Conservation (phyloP, 1,140 invertebrate genomes). For the Saccostrea echinata region DNA sequence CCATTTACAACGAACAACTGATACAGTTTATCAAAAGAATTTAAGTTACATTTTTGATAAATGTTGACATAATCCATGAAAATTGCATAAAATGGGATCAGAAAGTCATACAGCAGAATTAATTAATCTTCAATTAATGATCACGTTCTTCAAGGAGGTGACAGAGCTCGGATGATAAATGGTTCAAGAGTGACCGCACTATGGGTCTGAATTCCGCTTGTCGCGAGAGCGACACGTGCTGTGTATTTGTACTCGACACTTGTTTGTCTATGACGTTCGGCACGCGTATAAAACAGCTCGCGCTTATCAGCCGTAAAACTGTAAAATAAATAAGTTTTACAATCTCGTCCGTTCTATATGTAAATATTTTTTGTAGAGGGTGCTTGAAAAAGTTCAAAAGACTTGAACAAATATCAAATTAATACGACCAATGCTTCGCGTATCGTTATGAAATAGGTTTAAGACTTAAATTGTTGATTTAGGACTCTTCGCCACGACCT, state of each 20-base stretch:
- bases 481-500: neutral
- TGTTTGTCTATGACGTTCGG: slow-evolving; percentile 19
- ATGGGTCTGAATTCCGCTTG: neutral
- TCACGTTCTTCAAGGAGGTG: neutral
- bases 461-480: slow-evolving; percentile 36
- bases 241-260: neutral
- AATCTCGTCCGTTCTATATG: slow-evolving; percentile 17
- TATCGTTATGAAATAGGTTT: slow-evolving; percentile 37
- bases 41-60: slow-evolving; percentile 1
- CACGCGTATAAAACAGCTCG: slow-evolving; percentile 27
- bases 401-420: slow-evolving; percentile 34
- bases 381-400: slow-evolving; percentile 35
- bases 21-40: neutral
- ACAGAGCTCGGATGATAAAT: slow-evolving; percentile 9
- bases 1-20: neutral
- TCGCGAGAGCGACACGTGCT: neutral
- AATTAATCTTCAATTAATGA: slow-evolving; percentile 33
- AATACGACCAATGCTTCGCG: slow-evolving; percentile 30
- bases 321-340: slow-evolving; percentile 23
- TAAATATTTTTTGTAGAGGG: slow-evolving; percentile 32
- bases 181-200: neutral
- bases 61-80: slow-evolving; percentile 16
- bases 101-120: slow-evolving; percentile 15
- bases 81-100: slow-evolving; percentile 35
- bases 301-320: slow-evolving; percentile 5